Base-by-base conservation (phyloP, 2,888 invertebrate genomes). In the Gerris lacustris region DNA sequence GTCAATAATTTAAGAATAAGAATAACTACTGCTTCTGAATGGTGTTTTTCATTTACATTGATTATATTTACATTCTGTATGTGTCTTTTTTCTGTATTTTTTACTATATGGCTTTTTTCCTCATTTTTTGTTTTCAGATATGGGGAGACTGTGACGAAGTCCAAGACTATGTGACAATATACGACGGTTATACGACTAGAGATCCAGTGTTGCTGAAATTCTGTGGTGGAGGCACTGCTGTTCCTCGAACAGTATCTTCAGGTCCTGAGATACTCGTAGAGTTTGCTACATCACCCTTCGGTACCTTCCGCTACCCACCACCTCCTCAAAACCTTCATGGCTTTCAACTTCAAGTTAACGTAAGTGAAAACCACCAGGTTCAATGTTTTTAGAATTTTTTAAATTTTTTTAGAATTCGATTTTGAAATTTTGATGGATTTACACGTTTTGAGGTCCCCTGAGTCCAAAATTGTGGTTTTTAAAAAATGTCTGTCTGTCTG, bases 111-210 rank as follows among this genome's bases (percentile, higher is more conserved):
- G 5, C 15, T 4, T 55, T 15, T 55, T 55, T 9, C 55, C 55
- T 55, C 5, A 55, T 11, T 5, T 47, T 55, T 2, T 55, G 11
- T n/a, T 69, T 67, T 6, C 71, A 87, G 81, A 88, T 91, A 76
- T 93, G 93, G 92, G 86, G 88, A 78, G 90, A 91, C 78, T 93
- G 93, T 81, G 91, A 92, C 80, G 88, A 90, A 80, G 91, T 93
- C 76, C 80, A 90, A 82, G 92, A 92, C 82, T 92, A 89, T 79
- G 82, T 92, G 75, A 90, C 90, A 47, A 88, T 92, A 69, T 88
- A 89, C 83, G 92, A 92, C 78, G 92, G 92, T 0, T 84, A 86
- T 66, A 86, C 87, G 18, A 83, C 86, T 7, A 84, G 86, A 70
- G 78, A 78, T 68, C 92, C 94, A 31, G 88, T 93, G 75, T 87